Base-by-base conservation (phyloP, 2,113 vertebrate genomes). In the Tricholaema leucomelas region DNA sequence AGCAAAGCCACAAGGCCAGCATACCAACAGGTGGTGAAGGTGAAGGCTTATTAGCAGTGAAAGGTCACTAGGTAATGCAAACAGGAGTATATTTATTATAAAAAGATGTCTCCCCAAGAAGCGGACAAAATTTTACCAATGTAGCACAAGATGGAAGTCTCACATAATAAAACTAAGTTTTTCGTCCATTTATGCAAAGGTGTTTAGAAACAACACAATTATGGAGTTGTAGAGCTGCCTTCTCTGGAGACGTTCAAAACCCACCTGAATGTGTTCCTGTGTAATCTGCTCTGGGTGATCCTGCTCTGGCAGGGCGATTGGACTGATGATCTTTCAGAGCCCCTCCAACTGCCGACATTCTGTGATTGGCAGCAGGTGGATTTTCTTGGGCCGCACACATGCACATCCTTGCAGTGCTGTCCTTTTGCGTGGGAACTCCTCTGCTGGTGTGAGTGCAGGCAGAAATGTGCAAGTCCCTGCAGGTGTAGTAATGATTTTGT, bases 391-490 rank as follows among this genome's bases (percentile, higher is more conserved):
- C 61, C 71, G 44, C 50, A 69, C 16, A 9, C 15, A 42, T 15
- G 55, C 35, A 25, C 50, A 11, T 16, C 55, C 15, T 52, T 2
- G 2, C 84, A 44, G 27, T n/a, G 16, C 1, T 6, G 27, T 3
- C 25, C 17, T 2, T 58, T 72, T 75, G 23, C 64, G 72, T 3
- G 16, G 33, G 67, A 71, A 10, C 14, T 21, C 38, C 8, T 50
- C 30, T 36, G 24, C 35, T 36, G 27, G 52, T 12, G 25, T 24
- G n/a, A 67, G 50, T 0, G 0, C 30, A 88, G 83, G 66, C 92
- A 91, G 79, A 8, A 66, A 25, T 0, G 0, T 1, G 0, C 18
- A 2, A 0, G 0, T 25, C 93, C 74, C 64, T 80, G 69, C 84
- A 79, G 86, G 71, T 88, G 67, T 50, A 78, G 46, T 27, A 66